A percentile compares a stretch with the other conserved stretches of the same genome.
These are phyloP conservation scores for Alectura lathami DNA, from an alignment of 2,113 vertebrate species.

Conservation along the genomic window DNA sequence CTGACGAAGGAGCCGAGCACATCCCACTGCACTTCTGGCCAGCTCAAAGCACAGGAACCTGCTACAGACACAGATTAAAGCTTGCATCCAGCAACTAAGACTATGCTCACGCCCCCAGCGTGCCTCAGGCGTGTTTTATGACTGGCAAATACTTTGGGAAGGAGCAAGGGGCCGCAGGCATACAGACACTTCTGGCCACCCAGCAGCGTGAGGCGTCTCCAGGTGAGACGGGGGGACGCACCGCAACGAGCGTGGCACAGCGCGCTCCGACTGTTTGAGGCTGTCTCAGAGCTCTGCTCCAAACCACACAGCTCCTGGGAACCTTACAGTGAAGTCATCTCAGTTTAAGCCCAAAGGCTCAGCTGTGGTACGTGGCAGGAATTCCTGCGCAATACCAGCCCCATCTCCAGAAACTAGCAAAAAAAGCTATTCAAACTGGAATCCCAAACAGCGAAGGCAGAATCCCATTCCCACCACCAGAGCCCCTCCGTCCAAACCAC, in stretches of 20 bases:
- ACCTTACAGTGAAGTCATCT: background rate
- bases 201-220: background rate
- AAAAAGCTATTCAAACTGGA: background rate
- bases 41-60: background rate
- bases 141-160: background rate
- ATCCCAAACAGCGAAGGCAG: background rate
- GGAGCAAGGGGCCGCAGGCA: background rate
- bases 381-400: background rate
- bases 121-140: background rate
- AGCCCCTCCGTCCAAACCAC: background rate
- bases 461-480: background rate
- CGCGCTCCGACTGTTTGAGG: background rate
- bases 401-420: accelerated
- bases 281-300: background rate
- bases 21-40: background rate
- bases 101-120: background rate
- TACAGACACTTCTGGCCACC: background rate
- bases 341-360: background rate
- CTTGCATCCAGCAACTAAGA: background rate
- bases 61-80: background rate
- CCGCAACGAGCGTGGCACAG: too few relatives aligned
- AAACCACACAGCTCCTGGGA: background rate
- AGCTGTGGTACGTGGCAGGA: background rate
- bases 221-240: background rate
- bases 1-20: background rate